Evolutionary conservation across 1,140 invertebrate species (phyloP), one percentile per base, ranked within the genome.

Genomic region (Rhagoletis zephyria): DNA sequence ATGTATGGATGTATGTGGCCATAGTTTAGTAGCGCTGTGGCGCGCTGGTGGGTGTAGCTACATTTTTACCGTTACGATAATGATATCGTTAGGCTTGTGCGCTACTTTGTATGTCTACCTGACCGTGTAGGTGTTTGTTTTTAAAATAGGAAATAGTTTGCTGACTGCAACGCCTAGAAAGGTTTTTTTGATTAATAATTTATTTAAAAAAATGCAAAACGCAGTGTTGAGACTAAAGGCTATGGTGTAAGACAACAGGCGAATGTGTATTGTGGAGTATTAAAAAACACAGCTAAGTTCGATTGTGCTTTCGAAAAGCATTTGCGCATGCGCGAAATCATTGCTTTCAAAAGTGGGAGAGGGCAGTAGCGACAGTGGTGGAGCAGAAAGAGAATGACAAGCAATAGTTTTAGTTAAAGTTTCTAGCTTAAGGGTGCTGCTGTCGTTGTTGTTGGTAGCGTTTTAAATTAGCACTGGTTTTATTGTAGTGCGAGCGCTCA

Each of bases 51-150:
- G 74, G 74, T 81, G 48, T 59, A 81, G 48, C 74, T 7, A 12
- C 51, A 30, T 30, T 48, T 56, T 19, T 81, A 81, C 74, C 74
- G 74, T 81, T 81, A 81, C 56, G 74, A 81, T 81, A 81, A 81
- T 74, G 14, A 74, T 81, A 81, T 56, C 74, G 48, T 4, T 48
- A 19, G 1, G 14, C n/a, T 81, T 56, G 48, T n/a, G 4, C 64
- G 30, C 64, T 5, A 40, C 64, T 40, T 7, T 67, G 64, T 64
- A 64, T 16, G 63, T 64, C 40, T 30, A 30, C 30, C 30, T 30
- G 30, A 30, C 30, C 3, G 70, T 51, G 74, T 81, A 81, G n/a
- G 74, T 81, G 74, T 81, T 81, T 51, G 74, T 10, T 81, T 56
- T 6, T 45, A 16, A 6, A 10, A 16, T 48, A 81, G 74, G 74